Base-by-base conservation (phyloP, 2,797 vertebrate genomes). In the Nyctalus aviator region DNA sequence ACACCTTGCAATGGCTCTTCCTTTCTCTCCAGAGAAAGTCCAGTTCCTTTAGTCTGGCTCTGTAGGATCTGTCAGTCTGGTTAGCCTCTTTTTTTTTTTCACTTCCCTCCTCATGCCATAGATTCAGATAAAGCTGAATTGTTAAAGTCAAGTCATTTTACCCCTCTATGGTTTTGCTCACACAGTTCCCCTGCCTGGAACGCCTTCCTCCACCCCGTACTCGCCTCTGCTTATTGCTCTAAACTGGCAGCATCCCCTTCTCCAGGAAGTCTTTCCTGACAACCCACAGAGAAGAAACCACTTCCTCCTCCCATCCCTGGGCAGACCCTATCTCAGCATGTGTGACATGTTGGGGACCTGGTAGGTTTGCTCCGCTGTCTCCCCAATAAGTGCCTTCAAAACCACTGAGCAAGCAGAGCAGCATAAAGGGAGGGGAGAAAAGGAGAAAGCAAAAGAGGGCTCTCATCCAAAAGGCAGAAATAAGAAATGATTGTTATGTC, bases 221-320 rank as follows among this genome's bases (percentile, higher is more conserved):
- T 21, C 17, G 85, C 25, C 48, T 66, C 75, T 85, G 75, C 17
- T 85, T 90, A 32, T 79, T 41, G 57, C 57, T 84, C 86, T 48
- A 44, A 85, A 41, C 1, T 73, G 27, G 79, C 59, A 89, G 59
- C 44, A 89, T 21, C 35, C 30, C 50, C 37, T 21, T 32, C 75
- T 90, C 90, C 79, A 82, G 69, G 27, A 94, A 77, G 25, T 12
- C 35, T 35, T 81, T 57, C 69, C 81, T 76, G 69, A 77, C 79
- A 53, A 68, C 30, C 20, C 46, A 86, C 53, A 75, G 17, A 32
- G 53, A 71, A 55, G 72, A 46, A 20, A 46, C 46, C n/a, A 50
- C 81, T n/a, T 35, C 30, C 21, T 81, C 48, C 27, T 62, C 81
- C 4, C 14, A 62, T 30, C 37, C 79, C 32, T 57, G 81, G 21